Conservation (phyloP, 2,888 invertebrate species). For the Plagodis dolabraria region DNA sequence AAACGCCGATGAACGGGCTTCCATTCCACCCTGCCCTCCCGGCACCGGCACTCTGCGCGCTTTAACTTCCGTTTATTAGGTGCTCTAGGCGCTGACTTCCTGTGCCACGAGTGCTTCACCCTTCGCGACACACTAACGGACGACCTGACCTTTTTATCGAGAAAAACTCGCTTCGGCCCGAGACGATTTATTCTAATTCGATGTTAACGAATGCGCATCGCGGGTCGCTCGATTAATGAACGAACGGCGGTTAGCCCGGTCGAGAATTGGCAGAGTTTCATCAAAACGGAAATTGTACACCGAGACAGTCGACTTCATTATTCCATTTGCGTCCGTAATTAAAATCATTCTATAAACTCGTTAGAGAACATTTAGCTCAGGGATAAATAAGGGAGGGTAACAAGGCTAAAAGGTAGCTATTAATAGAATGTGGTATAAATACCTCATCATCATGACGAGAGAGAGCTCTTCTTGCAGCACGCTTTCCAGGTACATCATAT, state of each 20-base stretch:
- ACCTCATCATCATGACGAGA: constrained; percentile 98
- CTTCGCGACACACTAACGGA: constrained; percentile 46
- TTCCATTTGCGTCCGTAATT: constrained; percentile 27
- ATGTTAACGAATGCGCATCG: constrained; percentile 61
- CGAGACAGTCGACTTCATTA: constrained; percentile 29
- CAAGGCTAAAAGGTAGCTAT: constrained; percentile 20
- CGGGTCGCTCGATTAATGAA: constrained; percentile 56
- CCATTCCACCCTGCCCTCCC: constrained; percentile 51
- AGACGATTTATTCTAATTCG: constrained; percentile 61
- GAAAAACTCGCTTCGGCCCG: constrained; percentile 42
- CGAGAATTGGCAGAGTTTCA: constrained; percentile 51
- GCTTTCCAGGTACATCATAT: constrained; percentile 99
- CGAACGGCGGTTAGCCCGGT: constrained; percentile 54
- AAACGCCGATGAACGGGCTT: constrained; percentile 74
- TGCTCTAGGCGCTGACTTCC: constrained; percentile 63
- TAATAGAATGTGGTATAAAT: constrained; percentile 47
- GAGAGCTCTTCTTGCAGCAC: constrained; percentile 97
- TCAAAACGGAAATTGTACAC: constrained; percentile 48
- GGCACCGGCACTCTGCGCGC: constrained; percentile 52
- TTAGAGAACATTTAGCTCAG: constrained; percentile 6
- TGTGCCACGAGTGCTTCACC: constrained; percentile 51
- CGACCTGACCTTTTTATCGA: constrained; percentile 47
- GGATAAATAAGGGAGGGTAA: constrained; percentile 9
- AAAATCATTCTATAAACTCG: constrained; percentile 17
- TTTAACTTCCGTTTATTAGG: constrained; percentile 77